Evolutionary conservation across 2,113 vertebrate species (phyloP).

Genomic region (Odocoileus hemionus): DNA sequence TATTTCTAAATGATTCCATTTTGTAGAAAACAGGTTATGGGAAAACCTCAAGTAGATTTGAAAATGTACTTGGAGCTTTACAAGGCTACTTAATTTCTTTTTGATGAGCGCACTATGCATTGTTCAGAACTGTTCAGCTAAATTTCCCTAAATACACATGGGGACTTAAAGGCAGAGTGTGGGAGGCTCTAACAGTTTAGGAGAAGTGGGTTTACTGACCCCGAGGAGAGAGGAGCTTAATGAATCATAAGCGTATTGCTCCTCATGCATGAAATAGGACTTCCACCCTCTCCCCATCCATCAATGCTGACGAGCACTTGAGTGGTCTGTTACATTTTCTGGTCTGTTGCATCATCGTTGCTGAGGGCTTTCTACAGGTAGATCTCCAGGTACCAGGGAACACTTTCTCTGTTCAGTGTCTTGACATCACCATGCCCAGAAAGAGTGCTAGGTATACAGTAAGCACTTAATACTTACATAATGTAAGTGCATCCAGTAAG

Average conservation of each 20-base stretch:
- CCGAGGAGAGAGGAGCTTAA: slow-evolving; percentile 24
- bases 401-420: background rate
- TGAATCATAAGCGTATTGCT: slow-evolving; percentile 25
- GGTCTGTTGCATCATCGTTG: background rate
- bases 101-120: background rate
- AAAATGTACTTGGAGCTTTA: background rate
- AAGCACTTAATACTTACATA: background rate
- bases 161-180: background rate
- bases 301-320: background rate
- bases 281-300: background rate
- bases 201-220: slow-evolving; percentile 32
- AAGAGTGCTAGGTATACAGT: background rate
- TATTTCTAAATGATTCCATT: background rate
- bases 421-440: background rate
- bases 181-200: background rate
- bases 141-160: background rate
- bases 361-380: background rate
- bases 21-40: background rate
- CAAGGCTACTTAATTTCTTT: slow-evolving; percentile 40
- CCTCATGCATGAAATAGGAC: slow-evolving; percentile 49
- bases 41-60: background rate
- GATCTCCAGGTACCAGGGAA: background rate
- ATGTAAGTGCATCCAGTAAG: background rate
- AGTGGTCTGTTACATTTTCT: background rate
- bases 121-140: background rate